phyloP scores from a whole-genome alignment of 2,113 vertebrate genomes.

The Pitta sordida region DNA sequence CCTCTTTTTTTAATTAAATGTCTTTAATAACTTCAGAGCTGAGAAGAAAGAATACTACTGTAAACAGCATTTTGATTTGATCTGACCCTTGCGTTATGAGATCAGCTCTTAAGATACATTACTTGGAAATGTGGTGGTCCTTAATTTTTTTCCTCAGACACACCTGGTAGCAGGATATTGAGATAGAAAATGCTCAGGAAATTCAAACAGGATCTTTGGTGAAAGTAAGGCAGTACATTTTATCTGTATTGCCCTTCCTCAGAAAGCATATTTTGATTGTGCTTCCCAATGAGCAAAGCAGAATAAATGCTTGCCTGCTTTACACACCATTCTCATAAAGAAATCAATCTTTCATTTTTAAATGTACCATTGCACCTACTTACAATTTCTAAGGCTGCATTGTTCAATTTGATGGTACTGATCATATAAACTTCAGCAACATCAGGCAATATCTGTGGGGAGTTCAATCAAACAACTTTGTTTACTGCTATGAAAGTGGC shows the following conservation, averaged over 20 bases:
- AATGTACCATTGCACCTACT: neutral
- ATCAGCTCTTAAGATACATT: neutral
- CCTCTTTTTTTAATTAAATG: neutral
- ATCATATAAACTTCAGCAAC: neutral
- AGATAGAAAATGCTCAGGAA: neutral
- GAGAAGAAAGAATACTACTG: neutral
- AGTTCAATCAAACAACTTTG: conserved; percentile 2
- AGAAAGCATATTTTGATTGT: neutral
- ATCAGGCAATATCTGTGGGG: neutral
- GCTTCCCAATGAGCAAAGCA: neutral
- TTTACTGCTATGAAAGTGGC: neutral
- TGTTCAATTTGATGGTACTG: neutral
- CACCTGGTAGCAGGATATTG: neutral
- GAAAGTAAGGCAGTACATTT: neutral
- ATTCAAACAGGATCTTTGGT: neutral
- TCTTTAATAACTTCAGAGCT: neutral
- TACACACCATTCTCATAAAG: neutral
- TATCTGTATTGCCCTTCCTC: neutral
- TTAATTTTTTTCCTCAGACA: neutral
- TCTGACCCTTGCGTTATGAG: neutral
- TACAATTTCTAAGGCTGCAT: neutral
- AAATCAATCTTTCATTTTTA: neutral
- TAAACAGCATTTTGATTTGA: conserved; percentile 14
- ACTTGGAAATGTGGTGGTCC: neutral
- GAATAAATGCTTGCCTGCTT: neutral